Percentiles rank a stretch among this genome's conserved stretches.
These are phyloP conservation scores for Leptocoma aspasia DNA, from an alignment of 2,113 vertebrate genomes.

Conservation along the genomic window DNA sequence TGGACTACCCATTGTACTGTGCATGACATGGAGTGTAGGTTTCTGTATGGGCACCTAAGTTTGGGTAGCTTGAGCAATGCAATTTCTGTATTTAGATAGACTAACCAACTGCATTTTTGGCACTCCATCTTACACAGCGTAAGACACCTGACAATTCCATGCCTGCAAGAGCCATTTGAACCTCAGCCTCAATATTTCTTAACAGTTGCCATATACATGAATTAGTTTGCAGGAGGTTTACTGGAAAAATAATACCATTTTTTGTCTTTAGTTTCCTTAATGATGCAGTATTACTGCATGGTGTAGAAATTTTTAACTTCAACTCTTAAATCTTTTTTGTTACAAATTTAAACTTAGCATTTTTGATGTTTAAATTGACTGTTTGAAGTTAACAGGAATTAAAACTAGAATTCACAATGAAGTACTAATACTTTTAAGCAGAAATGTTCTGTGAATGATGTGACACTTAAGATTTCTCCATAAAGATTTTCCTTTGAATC, in stretches of 20 bases:
- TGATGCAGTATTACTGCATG: neutral
- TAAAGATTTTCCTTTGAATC: neutral
- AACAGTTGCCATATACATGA: neutral
- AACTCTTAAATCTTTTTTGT: neutral
- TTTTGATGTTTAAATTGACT: neutral
- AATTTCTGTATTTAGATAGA: neutral
- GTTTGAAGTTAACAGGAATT: neutral
- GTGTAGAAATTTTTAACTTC: neutral
- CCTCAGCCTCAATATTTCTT: neutral
- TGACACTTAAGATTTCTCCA: neutral
- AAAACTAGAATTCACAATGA: neutral
- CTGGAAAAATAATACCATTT: accelerated
- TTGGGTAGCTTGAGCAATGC: accelerated
- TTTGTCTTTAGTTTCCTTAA: neutral
- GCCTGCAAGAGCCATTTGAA: neutral
- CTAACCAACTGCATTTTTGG: neutral
- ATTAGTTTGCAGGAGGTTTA: neutral
- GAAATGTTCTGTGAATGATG: neutral
- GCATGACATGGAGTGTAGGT: accelerated
- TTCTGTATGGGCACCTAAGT: neutral
- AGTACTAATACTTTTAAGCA: neutral
- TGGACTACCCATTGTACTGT: accelerated
- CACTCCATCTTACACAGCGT: neutral
- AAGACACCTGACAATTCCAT: neutral
- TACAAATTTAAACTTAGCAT: neutral